These are phyloP conservation scores for Cephalopholis sonnerati DNA, from an alignment of 2,113 vertebrate species.

Conservation along the genomic window DNA sequence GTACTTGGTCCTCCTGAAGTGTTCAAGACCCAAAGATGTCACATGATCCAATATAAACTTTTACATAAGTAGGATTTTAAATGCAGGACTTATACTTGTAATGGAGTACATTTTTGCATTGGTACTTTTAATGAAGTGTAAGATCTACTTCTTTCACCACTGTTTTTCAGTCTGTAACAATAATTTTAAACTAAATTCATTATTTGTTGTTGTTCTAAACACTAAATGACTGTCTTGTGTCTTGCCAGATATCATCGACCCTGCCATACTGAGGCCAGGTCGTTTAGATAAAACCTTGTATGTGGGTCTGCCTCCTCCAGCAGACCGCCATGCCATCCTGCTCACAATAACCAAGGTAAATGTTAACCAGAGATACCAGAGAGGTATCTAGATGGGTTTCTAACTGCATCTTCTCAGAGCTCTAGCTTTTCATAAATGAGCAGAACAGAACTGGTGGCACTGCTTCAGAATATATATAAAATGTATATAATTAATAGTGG, in stretches of 20 bases:
- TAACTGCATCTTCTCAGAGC: constrained; percentile 96
- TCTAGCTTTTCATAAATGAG: constrained; percentile 93
- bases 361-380: neutral
- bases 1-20: too few relatives aligned
- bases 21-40: too few relatives aligned
- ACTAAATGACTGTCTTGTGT: neutral
- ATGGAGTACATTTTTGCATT: neutral
- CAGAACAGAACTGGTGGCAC: constrained; percentile 88
- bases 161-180: neutral
- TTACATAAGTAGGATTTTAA: neutral
- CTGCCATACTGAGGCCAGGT: constrained; percentile 93
- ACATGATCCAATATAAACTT: neutral
- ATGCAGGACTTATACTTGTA: neutral
- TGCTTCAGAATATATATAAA: too few relatives aligned
- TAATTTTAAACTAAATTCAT: neutral
- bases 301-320: constrained; percentile 92
- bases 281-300: constrained; percentile 96
- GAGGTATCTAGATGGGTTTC: neutral
- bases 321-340: constrained; percentile 92
- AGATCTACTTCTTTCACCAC: neutral
- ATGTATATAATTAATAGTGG: too few relatives aligned
- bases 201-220: neutral
- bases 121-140: neutral
- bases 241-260: constrained; percentile 93
- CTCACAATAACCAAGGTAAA: constrained; percentile 94